Evolutionary conservation across 2,888 invertebrate species (phyloP), one percentile per base, ranked within the genome.

Genomic region (Eremobia ochroleuca): DNA sequence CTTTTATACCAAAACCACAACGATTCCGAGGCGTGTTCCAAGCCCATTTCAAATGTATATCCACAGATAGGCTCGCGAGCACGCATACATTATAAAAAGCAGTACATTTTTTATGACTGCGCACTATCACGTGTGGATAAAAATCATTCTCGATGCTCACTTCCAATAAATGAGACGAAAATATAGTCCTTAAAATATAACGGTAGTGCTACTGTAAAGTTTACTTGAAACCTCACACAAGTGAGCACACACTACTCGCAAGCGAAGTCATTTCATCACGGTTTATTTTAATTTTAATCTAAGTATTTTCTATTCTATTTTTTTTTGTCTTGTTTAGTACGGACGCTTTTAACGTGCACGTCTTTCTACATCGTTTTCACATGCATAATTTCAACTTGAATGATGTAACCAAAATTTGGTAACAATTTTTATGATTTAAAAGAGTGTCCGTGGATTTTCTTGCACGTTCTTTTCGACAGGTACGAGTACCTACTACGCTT

Each of bases 21-120:
- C 40, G 55, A 15, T 67, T 75, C 43, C 4, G 28, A 15, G n/a
- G 21, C 37, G 40, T 43, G 43, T 46, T 37, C 62, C 37, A 9
- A 6, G 4, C 5, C 8, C 31, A 82, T 82, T 76, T 67, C 31
- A 40, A 67, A 79, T 79, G 55, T 28, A 79, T 76, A 40, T 25
- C n/a, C 21, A 8, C 52, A 82, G 82, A 55, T 34, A 67, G 82
- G 28, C 40, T 49, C 11, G 37, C 40, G 40, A 43, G 46, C 25
- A 55, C 61, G n/a, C 25, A 62, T 75, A 46, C 34, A 67, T 82
- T 46, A 67, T 73, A 46, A 49, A 61, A 66, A 52, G 2, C 61
- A 28, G 31, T 67, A 61, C 13, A 67, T 82, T 46, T 67, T 75
- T 67, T 2, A 82, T 46, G 46, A 6, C 11, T 43, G 15, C 31